Evolutionary conservation across 2,797 vertebrate genomes (phyloP).

Genomic region (Emydoidea blandingii): DNA sequence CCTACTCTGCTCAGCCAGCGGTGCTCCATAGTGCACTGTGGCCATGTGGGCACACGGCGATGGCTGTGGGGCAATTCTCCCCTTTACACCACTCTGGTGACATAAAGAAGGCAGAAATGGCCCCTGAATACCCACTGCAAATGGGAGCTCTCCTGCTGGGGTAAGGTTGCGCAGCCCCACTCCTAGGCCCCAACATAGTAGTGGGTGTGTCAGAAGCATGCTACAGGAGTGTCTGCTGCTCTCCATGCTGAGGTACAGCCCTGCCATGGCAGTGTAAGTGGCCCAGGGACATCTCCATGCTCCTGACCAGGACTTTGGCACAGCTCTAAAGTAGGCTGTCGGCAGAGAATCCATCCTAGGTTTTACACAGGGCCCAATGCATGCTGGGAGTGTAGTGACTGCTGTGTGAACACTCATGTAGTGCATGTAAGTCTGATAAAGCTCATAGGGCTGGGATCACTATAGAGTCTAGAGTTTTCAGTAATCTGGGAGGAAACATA

Average conservation of each 20-base stretch:
- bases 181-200: background rate
- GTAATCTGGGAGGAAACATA: background rate
- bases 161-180: too few relatives aligned
- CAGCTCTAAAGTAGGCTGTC: too few relatives aligned
- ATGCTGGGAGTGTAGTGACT: fast-evolving
- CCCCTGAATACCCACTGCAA: background rate
- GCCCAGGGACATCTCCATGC: background rate
- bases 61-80: too few relatives aligned
- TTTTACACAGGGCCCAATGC: fast-evolving
- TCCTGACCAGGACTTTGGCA: background rate
- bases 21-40: background rate
- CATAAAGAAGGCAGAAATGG: background rate
- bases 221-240: background rate
- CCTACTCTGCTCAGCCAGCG: background rate
- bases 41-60: fast-evolving
- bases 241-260: background rate
- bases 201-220: background rate
- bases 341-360: fast-evolving
- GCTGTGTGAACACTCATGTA: background rate
- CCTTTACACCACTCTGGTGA: fast-evolving
- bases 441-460: too few relatives aligned
- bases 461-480: background rate
- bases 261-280: too few relatives aligned
- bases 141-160: background rate
- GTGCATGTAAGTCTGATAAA: background rate